A percentile compares a stretch with the other conserved stretches of the same genome.
phyloP scores from a whole-genome alignment of 1,140 invertebrate species.

The Rhopalosiphum maidis region DNA sequence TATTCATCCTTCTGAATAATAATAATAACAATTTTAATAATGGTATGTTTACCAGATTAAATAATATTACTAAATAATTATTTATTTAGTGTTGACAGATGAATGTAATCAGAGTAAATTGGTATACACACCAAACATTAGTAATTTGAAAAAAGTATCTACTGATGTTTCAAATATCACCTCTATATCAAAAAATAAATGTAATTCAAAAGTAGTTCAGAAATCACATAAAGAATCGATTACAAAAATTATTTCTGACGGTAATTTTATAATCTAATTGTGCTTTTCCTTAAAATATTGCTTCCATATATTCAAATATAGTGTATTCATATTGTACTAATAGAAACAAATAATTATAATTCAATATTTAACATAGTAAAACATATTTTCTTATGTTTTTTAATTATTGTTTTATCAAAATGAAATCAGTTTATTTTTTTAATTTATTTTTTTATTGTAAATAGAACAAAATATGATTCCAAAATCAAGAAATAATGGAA shows the following conservation, averaged over 20 bases:
- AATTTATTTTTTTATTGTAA: not conserved
- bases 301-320: no score
- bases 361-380: not conserved
- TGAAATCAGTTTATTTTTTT: not conserved
- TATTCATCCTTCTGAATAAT: not conserved
- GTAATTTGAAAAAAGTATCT: not conserved
- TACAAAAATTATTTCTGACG: not conserved
- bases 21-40: not conserved
- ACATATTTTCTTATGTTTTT: not conserved
- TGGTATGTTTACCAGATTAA: not conserved
- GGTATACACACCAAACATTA: not conserved
- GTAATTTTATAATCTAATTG: not conserved
- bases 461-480: not conserved
- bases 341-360: no score
- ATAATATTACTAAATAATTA: not conserved
- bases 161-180: not conserved
- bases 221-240: not conserved
- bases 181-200: not conserved
- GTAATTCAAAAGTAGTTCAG: not conserved
- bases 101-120: not conserved
- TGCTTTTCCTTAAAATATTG: not conserved
- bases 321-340: not conserved
- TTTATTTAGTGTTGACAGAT: not conserved
- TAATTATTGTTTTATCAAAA: not conserved
- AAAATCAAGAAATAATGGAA: conserved; percentile 32